These are phyloP conservation scores for Yponomeuta plumbellus DNA, from an alignment of 2,888 invertebrate genomes.

Conservation along the genomic window DNA sequence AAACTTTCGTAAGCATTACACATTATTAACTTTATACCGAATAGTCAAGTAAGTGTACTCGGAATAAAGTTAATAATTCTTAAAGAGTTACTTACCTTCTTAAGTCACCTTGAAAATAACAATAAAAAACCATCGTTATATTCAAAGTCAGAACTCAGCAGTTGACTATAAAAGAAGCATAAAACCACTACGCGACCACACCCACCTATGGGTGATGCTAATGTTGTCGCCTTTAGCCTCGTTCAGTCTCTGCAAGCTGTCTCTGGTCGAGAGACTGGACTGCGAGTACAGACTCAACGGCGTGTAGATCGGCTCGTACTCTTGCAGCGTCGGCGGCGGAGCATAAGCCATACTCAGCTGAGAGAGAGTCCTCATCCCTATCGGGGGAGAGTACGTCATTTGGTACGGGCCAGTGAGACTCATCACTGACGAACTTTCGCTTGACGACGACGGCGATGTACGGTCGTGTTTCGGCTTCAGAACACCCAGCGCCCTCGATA, in stretches of 20 bases:
- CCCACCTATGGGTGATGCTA: constrained; percentile 60
- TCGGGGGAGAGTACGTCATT: constrained; percentile 69
- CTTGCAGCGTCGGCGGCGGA: constrained; percentile 76
- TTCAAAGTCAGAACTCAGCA: too few species aligned
- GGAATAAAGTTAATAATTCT: too few species aligned
- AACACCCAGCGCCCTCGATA: constrained; percentile 84
- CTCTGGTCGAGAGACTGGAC: constrained; percentile 65
- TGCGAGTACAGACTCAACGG: constrained; percentile 67
- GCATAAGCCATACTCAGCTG: constrained; percentile 78
- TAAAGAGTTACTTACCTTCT: too few species aligned
- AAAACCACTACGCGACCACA: not conserved
- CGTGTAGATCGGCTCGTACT: constrained; percentile 69
- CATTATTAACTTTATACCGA: too few species aligned
- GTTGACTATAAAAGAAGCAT: too few species aligned
- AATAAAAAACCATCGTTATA: too few species aligned
- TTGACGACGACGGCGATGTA: constrained; percentile 81
- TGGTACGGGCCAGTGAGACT: constrained; percentile 70
- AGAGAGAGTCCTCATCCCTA: constrained; percentile 73
- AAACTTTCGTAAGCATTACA: too few species aligned
- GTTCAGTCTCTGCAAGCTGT: constrained; percentile 66
- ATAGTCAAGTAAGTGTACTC: too few species aligned
- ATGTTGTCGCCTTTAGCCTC: constrained; percentile 57
- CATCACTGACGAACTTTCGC: constrained; percentile 77
- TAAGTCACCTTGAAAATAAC: too few species aligned
- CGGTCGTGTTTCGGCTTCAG: constrained; percentile 79